Evolutionary conservation across 1,140 invertebrate species (phyloP), one percentile per base, ranked within the genome.

Genomic region (Ceratitis capitata): DNA sequence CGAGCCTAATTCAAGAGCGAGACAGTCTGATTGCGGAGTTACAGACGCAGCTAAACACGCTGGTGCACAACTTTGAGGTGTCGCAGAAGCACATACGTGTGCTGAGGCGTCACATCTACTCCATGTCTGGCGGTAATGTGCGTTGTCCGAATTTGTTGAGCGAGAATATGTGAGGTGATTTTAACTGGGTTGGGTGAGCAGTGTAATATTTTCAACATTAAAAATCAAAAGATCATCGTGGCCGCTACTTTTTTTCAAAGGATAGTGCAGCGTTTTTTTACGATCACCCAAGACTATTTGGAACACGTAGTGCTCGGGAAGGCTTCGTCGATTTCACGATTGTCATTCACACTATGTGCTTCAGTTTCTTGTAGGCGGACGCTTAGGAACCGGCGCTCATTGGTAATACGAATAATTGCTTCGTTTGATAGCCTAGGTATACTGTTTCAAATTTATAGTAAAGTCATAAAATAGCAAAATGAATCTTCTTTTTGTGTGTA

Each of bases 71-170:
- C 32, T 91, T 91, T 29, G 90, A 91, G 85, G 88, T 91, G 2
- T 91, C 90, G 0, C 90, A 91, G 86, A 91, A 91, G 49, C 90
- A 91, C 82, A 91, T 91, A 49, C 87, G 90, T 1, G 88, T 91
- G 0, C 87, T 91, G 1, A 87, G 90, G 0, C 86, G 88, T 4
- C 90, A 91, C 58, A 91, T 91, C 42, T 91, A 91, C 42, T 88
- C 88, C 42, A 91, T 91, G 90, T 82, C 83, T 16, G 85, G 85
- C 19, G 69, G 61, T 16, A 86, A 86, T 84, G 51, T 53, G 42
- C 85, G 85, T 23, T 39, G 82, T 64, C 10, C 83, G 10, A 45
- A 84, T 78, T 78, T 78, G 69, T 78, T 78, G 39, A 78, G 12
- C 61, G 49, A 84, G 35, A 58, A 56, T 23, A 19, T 84, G 49